A percentile compares a stretch with the other conserved stretches of the same genome.
Evolutionary conservation across 1,140 invertebrate genomes (phyloP).

Genomic region (Cryptotermes secundus): DNA sequence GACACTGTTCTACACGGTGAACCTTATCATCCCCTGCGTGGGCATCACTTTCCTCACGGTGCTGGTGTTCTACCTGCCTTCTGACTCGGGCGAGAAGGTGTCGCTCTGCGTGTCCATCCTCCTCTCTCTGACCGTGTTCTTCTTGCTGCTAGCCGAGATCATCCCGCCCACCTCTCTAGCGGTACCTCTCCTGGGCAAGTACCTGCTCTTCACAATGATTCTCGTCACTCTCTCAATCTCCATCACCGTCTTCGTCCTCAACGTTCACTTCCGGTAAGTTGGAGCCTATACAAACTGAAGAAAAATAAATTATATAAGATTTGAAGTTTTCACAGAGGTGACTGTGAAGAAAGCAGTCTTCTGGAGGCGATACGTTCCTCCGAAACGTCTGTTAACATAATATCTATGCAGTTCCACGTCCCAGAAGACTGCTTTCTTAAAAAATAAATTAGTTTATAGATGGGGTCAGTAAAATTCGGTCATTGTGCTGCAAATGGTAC

Average conservation of each 20-base stretch:
- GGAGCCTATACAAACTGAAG: no score
- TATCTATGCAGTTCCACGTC: no score
- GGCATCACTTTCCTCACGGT: conserved; percentile 92
- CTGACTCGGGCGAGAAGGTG: conserved; percentile 93
- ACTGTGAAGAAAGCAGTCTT: no score
- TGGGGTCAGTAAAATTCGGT: no score
- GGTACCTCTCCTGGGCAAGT: conserved; percentile 95
- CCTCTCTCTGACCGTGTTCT: conserved; percentile 97
- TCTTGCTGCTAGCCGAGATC: conserved; percentile 94
- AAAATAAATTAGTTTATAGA: no score
- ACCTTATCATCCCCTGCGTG: conserved; percentile 87
- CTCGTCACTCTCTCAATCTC: conserved; percentile 95
- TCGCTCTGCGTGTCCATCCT: conserved; percentile 97
- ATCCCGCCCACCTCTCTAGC: conserved; percentile 97
- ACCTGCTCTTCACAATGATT: conserved; percentile 96
- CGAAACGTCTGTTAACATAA: no score
- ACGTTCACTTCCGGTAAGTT: conserved; percentile 94
- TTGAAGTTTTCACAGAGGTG: no score
- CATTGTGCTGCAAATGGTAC: no score
- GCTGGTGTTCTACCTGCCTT: conserved; percentile 93
- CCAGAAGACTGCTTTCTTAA: no score
- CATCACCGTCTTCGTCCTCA: conserved; percentile 95
- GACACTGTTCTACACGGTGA: conserved; percentile 90
- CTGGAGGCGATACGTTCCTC: no score
- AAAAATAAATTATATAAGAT: no score